phyloP scores from a whole-genome alignment of 2,797 vertebrate species.

The Echiichthys vipera region DNA sequence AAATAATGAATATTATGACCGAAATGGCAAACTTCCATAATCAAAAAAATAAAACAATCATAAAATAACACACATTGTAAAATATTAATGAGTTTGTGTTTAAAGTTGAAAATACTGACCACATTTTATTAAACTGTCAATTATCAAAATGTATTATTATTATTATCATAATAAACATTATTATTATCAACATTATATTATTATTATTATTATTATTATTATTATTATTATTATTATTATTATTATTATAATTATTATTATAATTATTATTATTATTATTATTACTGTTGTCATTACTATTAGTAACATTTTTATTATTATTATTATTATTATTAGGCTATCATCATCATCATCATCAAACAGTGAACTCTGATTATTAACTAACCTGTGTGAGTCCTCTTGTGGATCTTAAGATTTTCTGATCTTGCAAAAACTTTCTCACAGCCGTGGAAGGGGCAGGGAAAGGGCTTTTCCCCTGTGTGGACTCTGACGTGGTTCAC shows the following conservation, averaged over 20 bases:
- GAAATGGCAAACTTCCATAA: background rate
- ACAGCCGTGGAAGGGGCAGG: slow-evolving; percentile 81
- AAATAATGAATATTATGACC: background rate
- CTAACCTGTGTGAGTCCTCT: slow-evolving; percentile 88
- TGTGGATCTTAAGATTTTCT: slow-evolving; percentile 88
- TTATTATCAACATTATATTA: slow-evolving; percentile 16
- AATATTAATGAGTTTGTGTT: background rate
- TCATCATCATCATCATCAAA: slow-evolving; percentile 23
- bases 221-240: background rate
- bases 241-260: slow-evolving; percentile 26
- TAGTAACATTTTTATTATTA: slow-evolving; percentile 29
- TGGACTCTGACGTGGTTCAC: slow-evolving; percentile 84
- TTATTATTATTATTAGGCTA: slow-evolving; percentile 30
- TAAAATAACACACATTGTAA: background rate
- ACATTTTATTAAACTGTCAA: background rate
- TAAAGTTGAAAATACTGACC: background rate
- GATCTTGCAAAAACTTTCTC: slow-evolving; percentile 85
- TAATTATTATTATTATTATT: background rate
- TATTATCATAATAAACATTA: slow-evolving; percentile 2
- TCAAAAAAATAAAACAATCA: background rate
- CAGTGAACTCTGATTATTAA: slow-evolving; percentile 29
- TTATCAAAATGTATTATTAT: slow-evolving; percentile 14
- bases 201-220: slow-evolving; percentile 22
- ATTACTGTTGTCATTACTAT: slow-evolving; percentile 24
- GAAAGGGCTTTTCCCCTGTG: slow-evolving; percentile 83